Evolutionary conservation across 1,140 invertebrate species (phyloP), one percentile per base, ranked within the genome.

Genomic region (Macrobrachium nipponense): DNA sequence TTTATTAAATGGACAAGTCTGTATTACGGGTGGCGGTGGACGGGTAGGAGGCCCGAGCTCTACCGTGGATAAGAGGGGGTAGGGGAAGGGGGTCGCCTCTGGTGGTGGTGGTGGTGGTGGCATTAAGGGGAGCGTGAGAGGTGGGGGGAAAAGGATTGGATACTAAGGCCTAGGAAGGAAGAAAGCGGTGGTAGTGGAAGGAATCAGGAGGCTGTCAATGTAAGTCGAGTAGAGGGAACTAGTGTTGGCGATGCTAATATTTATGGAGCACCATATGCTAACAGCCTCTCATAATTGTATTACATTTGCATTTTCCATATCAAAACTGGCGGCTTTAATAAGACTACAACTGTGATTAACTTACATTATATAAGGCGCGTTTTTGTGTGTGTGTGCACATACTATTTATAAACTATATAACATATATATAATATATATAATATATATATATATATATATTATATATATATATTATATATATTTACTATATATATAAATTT

Each of bases 1-100:
- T 86, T 86, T 86, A 86, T 86, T 86, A 86, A 86, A 86, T 86
- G 83, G 83, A 86, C 83, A 86, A 86, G 64, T 86, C 83, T 86
- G 83, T 86, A 86, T 86, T 86, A 86, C 77, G 76, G 83, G 64
- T 73, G 77, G 83, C n/a, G 23, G 77, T 23, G 66, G 68, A 59
- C 20, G 5, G 44, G 83, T n/a, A 36, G 17, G 17, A n/a, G 51
- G 27, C 51, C 51, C 0, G 51, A 51, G 8, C 51, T 20, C 18
- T 70, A 36, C 12, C 20, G 5, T 18, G 51, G 59, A 66, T 17
- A 58, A 58, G 66, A 27, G 70, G 20, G n/a, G 64, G 58, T 23
- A 4, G 43, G 64, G 23, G 0, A 61, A 11, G 75, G 72, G 14
- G 7, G 44, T n/a, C n/a, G 18, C 44, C 12, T 43, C 43, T 44